Base-by-base conservation (phyloP, 2,888 invertebrate species). In the Drosophila suboccidentalis region DNA sequence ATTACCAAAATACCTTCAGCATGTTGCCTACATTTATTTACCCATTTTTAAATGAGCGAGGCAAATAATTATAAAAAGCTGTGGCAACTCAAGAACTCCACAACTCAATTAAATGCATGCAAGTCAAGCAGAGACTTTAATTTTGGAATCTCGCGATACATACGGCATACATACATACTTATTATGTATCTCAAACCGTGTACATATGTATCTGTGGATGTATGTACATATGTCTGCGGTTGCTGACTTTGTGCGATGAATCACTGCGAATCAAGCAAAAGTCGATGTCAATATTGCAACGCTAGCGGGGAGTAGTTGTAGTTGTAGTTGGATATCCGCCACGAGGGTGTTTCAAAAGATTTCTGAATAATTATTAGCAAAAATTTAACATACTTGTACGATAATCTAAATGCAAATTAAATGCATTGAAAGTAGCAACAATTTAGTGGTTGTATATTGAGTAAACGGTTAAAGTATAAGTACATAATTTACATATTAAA, bases 161-260 rank as follows among this genome's bases (percentile, higher is more conserved):
- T 13, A 15, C 34, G 13, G 1, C 26, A 26, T 5, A 29, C 29
- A 29, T 29, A 8, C 29, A 29, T 8, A 29, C 29, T 4, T 50
- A 55, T 13, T 15, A 44, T 55, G 55, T 55, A 43, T 55, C 54
- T n/a, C 36, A 8, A 38, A 19, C 17, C 46, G 13, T 47, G 29
- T 47, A 50, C 17, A 3, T 47, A 41, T 13, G 1, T 47, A 32
- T 17, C 17, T 59, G 13, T 22, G 26, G 11, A 32, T 13, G 1
- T 38, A 32, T 17, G 29, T 49, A 13, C 15, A 15, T 15, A 15
- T 39, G 15, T 46, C 15, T 49, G 59, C 49, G 38, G 59, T 39
- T 49, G 54, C 46, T 55, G 68, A 47, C 58, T 54, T 66, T 59
- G 29, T 62, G 49, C 74, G 73, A 68, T 73, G 73, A 73, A 68